Evolutionary conservation across 2,797 vertebrate species (phyloP).

Genomic region (Nothura maculosa): DNA sequence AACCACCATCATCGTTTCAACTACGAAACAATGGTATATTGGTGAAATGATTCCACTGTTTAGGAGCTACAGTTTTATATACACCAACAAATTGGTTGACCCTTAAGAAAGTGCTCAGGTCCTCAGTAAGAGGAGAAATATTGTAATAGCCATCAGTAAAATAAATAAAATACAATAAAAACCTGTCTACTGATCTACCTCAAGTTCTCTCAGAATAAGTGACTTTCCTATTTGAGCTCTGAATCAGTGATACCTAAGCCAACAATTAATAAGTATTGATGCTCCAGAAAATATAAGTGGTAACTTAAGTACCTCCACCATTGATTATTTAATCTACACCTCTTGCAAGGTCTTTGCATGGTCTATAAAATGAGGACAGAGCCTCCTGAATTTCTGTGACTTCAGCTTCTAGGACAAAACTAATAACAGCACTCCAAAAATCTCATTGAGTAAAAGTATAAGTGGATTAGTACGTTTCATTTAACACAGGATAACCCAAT

Average conservation of each 20-base stretch:
- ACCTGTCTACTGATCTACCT: background rate
- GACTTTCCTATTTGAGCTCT: background rate
- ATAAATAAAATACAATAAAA: background rate
- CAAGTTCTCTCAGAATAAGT: background rate
- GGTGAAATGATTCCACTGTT: background rate
- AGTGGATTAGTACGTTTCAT: background rate
- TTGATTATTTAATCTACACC: background rate
- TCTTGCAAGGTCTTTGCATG: background rate
- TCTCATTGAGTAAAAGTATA: background rate
- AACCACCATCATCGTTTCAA: background rate
- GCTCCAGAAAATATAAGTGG: background rate
- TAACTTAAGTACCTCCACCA: background rate
- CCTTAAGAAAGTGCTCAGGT: background rate
- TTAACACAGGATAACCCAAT: background rate
- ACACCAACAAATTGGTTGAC: background rate
- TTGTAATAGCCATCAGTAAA: background rate
- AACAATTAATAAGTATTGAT: background rate
- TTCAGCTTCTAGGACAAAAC: background rate
- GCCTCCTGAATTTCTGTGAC: background rate
- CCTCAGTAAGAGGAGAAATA: background rate
- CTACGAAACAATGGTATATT: background rate
- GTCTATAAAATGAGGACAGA: background rate
- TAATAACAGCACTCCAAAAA: background rate
- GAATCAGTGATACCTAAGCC: background rate
- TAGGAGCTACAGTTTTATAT: background rate